A percentile compares a stretch with the other conserved stretches of the same genome.
These are phyloP conservation scores for Eristalis arbustorum DNA, from an alignment of 2,888 invertebrate species.

Conservation along the genomic window DNA sequence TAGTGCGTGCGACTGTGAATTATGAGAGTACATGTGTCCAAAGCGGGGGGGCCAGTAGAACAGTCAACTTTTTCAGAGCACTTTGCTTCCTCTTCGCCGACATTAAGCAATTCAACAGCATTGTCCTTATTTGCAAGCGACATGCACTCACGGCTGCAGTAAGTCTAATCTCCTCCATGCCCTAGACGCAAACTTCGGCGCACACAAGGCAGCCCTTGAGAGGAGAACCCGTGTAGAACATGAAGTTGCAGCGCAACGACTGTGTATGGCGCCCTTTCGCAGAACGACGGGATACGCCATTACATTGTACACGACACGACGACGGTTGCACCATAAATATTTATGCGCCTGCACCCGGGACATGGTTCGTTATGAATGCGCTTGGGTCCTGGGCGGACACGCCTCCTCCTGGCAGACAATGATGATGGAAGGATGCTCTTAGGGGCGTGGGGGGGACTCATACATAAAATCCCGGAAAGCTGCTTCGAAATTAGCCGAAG, in stretches of 20 bases:
- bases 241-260: conserved; percentile 35
- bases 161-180: not conserved
- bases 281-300: conserved; percentile 8
- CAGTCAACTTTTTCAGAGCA: no score
- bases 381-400: not conserved
- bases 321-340: conserved; percentile 32
- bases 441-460: not conserved
- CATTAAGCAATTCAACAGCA: conserved; percentile 18
- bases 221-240: conserved; percentile 23
- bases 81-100: no score
- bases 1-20: no score
- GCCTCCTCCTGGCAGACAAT: not conserved
- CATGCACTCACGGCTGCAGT: not conserved
- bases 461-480: not conserved
- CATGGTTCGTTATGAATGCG: conserved; percentile 28
- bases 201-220: not conserved
- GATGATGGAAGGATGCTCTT: conserved; percentile 11
- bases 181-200: not conserved
- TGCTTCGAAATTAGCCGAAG: no score
- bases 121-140: conserved; percentile 11
- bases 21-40: not conserved
- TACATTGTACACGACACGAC: conserved; percentile 13
- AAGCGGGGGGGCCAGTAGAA: no score
- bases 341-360: conserved; percentile 33
- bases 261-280: conserved; percentile 13